phyloP scores from a whole-genome alignment of 1,140 invertebrate species.

The Cotesia chilonis region DNA sequence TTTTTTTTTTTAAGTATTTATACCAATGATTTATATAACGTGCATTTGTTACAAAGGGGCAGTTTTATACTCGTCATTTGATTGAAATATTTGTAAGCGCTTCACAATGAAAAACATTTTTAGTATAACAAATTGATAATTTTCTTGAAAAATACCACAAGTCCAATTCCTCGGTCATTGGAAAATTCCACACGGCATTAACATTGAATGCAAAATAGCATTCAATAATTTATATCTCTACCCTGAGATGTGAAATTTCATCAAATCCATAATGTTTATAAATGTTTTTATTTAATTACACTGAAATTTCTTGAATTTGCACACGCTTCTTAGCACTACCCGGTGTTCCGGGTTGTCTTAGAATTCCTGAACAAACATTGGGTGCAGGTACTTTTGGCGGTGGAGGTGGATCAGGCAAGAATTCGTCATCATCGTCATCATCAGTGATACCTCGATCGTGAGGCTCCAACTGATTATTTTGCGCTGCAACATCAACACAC shows the following conservation, averaged over 20 bases:
- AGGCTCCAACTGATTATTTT: constrained; percentile 63
- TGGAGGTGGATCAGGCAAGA: constrained; percentile 74
- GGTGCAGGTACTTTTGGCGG: constrained; percentile 70
- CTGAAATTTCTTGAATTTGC: constrained; percentile 88
- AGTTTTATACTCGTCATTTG: background rate
- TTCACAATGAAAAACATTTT: background rate
- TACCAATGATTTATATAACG: background rate
- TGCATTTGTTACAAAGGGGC: background rate
- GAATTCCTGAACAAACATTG: constrained; percentile 68
- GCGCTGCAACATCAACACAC: constrained; percentile 66
- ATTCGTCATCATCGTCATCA: constrained; percentile 63
- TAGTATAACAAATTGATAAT: constrained; percentile 2
- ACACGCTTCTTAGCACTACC: constrained; percentile 84
- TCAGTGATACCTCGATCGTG: constrained; percentile 66
- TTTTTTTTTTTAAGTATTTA: no score
- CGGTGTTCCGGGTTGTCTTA: constrained; percentile 70
- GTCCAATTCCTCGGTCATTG: constrained; percentile 34
- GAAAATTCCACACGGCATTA: constrained; percentile 33
- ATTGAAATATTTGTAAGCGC: constrained; percentile 8
- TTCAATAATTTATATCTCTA: constrained; percentile 19
- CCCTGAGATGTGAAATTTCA: constrained; percentile 25
- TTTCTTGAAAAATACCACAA: constrained; percentile 9
- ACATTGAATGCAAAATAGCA: constrained; percentile 16
- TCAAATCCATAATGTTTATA: constrained; percentile 26
- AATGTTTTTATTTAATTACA: constrained; percentile 65